Evolutionary conservation across 2,113 vertebrate genomes (phyloP).

Genomic region (Chinchilla lanigera): DNA sequence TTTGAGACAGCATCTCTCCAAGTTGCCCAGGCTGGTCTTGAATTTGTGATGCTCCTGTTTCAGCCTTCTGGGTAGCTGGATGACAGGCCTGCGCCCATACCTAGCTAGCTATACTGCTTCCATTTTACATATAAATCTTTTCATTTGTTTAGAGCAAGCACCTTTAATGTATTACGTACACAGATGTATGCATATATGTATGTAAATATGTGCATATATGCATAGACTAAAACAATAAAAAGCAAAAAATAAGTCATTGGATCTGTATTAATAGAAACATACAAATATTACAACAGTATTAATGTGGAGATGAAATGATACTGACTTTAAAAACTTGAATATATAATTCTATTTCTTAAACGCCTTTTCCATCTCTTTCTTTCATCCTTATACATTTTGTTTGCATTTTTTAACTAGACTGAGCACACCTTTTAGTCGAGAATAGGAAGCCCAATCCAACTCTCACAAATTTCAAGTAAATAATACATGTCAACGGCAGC

Average conservation of each 20-base stretch:
- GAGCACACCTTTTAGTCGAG: not conserved
- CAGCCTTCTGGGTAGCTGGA: not conserved
- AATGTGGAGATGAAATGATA: not conserved
- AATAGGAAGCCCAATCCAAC: not conserved
- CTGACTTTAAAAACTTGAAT: conserved; percentile 34
- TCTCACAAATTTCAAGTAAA: conserved; percentile 48
- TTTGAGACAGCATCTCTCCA: not conserved
- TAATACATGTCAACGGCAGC: not conserved
- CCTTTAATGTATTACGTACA: not conserved
- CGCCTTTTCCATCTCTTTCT: not conserved
- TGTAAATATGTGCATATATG: not conserved
- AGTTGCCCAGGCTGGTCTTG: not conserved
- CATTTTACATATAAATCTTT: conserved; percentile 21
- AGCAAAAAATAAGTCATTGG: not conserved
- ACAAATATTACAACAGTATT: not conserved
- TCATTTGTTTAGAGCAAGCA: conserved; percentile 30
- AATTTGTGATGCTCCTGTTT: not conserved
- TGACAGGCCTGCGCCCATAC: not conserved
- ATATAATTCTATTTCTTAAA: conserved; percentile 27
- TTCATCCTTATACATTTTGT: not conserved
- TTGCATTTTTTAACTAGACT: conserved; percentile 15
- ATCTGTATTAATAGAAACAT: not conserved
- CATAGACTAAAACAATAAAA: not conserved
- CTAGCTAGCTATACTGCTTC: not conserved
- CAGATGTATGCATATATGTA: not conserved